Evolutionary conservation across 2,113 vertebrate species (phyloP).

Genomic region (Thermophis baileyi): DNA sequence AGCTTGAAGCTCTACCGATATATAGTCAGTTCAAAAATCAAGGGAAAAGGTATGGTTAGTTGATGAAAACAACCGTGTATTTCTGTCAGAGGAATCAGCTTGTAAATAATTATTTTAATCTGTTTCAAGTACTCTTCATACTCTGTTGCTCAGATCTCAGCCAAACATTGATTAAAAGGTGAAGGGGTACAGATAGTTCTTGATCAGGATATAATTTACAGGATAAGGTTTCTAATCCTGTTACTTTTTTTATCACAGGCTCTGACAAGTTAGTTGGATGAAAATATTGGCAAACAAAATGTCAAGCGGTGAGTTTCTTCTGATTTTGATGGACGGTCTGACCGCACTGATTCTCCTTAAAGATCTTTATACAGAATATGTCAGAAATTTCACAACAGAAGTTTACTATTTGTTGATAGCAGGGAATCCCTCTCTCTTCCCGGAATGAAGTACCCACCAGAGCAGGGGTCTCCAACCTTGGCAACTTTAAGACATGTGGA

Average conservation of each 20-base stretch:
- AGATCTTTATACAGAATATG: background rate
- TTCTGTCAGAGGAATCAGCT: background rate
- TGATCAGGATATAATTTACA: background rate
- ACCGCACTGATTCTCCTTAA: background rate
- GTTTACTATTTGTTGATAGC: background rate
- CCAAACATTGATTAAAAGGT: conserved; percentile 19
- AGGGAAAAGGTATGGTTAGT: rapidly evolving
- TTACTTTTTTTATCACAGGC: background rate
- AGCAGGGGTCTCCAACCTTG: too few relatives aligned
- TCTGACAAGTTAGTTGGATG: background rate
- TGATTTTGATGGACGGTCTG: background rate
- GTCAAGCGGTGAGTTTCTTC: background rate
- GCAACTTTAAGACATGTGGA: too few relatives aligned
- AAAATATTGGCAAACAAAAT: background rate
- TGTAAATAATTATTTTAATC: background rate
- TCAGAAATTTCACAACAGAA: background rate
- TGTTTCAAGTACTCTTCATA: conserved; percentile 22
- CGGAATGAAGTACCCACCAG: background rate
- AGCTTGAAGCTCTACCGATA: too few relatives aligned
- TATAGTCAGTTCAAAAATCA: background rate
- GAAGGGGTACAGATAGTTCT: background rate
- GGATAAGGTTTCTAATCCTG: background rate
- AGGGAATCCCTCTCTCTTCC: background rate
- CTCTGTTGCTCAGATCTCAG: conserved; percentile 25
- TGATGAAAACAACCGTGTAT: rapidly evolving